Base-by-base conservation (phyloP, 2,797 vertebrate genomes). In the Hirundo rustica region DNA sequence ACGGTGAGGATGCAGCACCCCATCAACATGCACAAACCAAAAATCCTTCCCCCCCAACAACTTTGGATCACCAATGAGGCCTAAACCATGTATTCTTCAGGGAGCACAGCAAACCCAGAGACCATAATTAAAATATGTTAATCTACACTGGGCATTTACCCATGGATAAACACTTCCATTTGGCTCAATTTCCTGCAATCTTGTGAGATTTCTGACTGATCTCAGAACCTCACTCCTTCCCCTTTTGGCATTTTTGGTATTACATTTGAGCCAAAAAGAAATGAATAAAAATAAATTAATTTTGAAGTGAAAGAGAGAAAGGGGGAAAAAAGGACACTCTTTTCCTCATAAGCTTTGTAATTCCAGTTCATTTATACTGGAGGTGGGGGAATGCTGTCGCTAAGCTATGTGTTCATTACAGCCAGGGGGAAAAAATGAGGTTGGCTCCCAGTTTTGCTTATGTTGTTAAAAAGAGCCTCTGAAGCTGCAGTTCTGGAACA, bases 391-490 rank as follows among this genome's bases (percentile, higher is more conserved):
- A 83, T 53, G 87, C 76, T 94, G 68, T 62, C 53, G 13, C 95
- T 89, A 77, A 96, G 65, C 70, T 96, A 66, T 68, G 62, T 85
- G 89, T 92, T 96, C 95, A 96, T 96, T 96, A 95, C 85, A 97
- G 93, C 89, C 85, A 85, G 85, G 87, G 91, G 42, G 85, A 42
- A 91, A 96, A 97, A 97, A 96, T 95, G 89, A 97, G 92, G 95
- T 89, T 98, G 97, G 97, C 97, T 97, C 95, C 96, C 93, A 96
- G 96, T 97, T 98, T 98, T 97, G 98, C 97, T 98, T 98, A 97
- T 97, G 97, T 96, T 97, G 97, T 98, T 97, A 97, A 98, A 98
- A 98, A 98, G 97, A 95, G 62, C 54, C 96, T 97, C 96, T 74
- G 91, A 97, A 97, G 96, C 96, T 96, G 94, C 82, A 92, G 97